These are phyloP conservation scores for Scotopteryx bipunctaria DNA, from an alignment of 2,888 invertebrate genomes.

Conservation along the genomic window DNA sequence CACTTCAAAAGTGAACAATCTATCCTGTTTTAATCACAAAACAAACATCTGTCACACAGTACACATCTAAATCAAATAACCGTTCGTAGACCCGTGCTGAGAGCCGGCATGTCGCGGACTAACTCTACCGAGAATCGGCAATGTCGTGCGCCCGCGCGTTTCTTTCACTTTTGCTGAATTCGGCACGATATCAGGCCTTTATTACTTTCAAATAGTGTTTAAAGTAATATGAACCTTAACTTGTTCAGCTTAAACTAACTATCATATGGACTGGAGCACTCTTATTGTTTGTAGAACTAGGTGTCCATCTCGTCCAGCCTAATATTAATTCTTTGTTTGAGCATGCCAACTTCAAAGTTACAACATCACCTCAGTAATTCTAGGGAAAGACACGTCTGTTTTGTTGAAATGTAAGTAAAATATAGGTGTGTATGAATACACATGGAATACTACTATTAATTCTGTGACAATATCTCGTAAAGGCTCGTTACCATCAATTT, in stretches of 20 bases:
- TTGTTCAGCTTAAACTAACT: slow-evolving; percentile 1
- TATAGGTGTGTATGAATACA: neutral
- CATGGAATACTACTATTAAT: neutral
- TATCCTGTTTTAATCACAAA: neutral
- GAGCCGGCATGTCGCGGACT: slow-evolving; percentile 62
- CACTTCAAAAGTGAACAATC: no score
- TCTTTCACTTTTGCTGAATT: slow-evolving; percentile 71
- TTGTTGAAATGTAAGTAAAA: no score
- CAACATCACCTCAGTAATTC: no score
- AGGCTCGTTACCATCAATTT: slow-evolving; percentile 36
- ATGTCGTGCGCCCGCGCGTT: slow-evolving; percentile 50
- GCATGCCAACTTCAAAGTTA: no score
- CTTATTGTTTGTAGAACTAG: no score
- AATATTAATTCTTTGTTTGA: no score
- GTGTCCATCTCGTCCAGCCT: no score
- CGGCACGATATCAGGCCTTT: slow-evolving; percentile 35
- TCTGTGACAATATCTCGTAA: slow-evolving; percentile 35
- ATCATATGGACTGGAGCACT: no score
- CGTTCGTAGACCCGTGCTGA: slow-evolving; percentile 55
- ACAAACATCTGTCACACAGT: slow-evolving; percentile 12
- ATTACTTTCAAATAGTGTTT: neutral
- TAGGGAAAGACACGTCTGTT: no score
- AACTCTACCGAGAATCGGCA: slow-evolving; percentile 51
- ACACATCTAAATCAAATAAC: slow-evolving; percentile 16
- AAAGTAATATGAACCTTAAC: neutral